These are phyloP conservation scores for Brevipalpus yothersi DNA, from an alignment of 1,140 invertebrate species.

Conservation along the genomic window DNA sequence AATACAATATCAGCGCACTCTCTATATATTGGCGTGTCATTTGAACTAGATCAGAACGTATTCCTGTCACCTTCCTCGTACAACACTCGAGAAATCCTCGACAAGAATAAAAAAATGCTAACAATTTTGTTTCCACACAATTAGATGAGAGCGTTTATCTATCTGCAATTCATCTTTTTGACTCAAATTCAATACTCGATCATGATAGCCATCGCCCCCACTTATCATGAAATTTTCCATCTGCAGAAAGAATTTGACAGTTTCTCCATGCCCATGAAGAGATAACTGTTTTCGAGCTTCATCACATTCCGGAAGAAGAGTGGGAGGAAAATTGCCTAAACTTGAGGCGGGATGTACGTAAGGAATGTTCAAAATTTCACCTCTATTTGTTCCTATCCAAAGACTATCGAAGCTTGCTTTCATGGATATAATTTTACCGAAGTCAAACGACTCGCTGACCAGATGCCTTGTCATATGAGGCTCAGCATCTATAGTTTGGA, in stretches of 20 bases:
- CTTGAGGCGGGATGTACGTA: not conserved
- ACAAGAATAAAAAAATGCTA: too few relatives aligned
- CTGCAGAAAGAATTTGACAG: constrained; percentile 85
- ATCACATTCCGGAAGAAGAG: constrained; percentile 12
- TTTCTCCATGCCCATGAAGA: constrained; percentile 93
- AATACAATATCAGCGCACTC: too few relatives aligned
- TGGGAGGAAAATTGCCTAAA: not conserved
- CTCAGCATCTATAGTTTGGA: constrained; percentile 91
- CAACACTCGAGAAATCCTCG: too few relatives aligned
- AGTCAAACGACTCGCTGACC: constrained; percentile 64
- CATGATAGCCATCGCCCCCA: constrained; percentile 95
- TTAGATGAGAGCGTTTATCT: constrained; percentile 58
- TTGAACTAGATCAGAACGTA: too few relatives aligned
- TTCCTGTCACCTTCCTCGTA: too few relatives aligned
- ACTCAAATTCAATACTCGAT: constrained; percentile 52
- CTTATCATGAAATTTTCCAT: constrained; percentile 8
- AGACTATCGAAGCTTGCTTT: constrained; percentile 61
- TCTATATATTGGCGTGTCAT: too few relatives aligned
- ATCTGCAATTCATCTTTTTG: constrained; percentile 24
- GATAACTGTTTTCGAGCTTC: constrained; percentile 41
- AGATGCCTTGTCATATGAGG: constrained; percentile 97
- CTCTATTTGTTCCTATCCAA: constrained; percentile 93
- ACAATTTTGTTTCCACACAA: constrained; percentile 63
- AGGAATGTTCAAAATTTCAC: constrained; percentile 48
- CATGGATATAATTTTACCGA: constrained; percentile 83